Evolutionary conservation across 2,888 invertebrate genomes (phyloP).

Genomic region (Lydus trimaculatus): DNA sequence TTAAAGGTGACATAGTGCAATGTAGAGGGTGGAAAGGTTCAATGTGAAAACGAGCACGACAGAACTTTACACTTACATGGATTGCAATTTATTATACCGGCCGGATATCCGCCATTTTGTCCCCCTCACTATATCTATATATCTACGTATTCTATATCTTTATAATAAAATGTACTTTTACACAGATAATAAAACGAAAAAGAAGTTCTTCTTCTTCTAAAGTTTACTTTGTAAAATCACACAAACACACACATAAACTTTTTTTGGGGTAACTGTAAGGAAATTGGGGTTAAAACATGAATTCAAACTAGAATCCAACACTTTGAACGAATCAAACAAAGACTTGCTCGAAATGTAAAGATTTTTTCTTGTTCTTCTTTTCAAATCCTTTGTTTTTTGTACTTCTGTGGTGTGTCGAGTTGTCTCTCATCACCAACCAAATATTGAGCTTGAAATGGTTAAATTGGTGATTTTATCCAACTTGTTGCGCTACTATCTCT

Average conservation of each 20-base stretch:
- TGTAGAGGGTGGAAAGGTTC: neutral
- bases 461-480: neutral
- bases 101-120: constrained; percentile 6
- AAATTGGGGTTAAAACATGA: neutral
- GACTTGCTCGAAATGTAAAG: neutral
- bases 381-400: neutral
- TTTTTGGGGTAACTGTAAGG: neutral
- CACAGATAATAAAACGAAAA: neutral
- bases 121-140: no score
- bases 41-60: neutral
- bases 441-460: neutral
- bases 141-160: neutral
- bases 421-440: neutral
- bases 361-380: neutral
- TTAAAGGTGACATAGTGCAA: neutral
- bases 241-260: neutral
- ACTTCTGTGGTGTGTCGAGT: neutral
- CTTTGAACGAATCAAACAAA: neutral
- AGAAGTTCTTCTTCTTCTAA: neutral
- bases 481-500: neutral
- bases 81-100: neutral
- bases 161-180: neutral
- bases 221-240: neutral
- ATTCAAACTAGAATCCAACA: neutral
- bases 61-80: neutral